Evolutionary conservation across 1,140 invertebrate genomes (phyloP).

Genomic region (Ceratina calcarata): DNA sequence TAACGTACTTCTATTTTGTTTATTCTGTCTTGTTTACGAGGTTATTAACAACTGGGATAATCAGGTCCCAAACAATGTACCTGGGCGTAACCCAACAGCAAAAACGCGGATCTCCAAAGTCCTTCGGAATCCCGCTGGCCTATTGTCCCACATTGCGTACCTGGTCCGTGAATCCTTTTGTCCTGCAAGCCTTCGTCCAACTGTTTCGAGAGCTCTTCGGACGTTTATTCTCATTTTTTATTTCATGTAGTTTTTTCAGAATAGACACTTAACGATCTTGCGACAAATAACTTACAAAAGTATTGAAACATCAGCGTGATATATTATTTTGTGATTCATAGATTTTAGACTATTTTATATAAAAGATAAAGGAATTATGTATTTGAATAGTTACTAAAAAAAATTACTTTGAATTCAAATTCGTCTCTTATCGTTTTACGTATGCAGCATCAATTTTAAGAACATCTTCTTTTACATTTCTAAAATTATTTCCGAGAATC

Average conservation of each 20-base stretch:
- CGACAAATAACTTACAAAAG: not conserved
- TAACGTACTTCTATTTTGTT: constrained; percentile 15
- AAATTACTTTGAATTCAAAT: too few relatives aligned
- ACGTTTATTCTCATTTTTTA: constrained; percentile 33
- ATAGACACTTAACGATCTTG: not conserved
- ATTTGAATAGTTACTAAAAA: too few relatives aligned
- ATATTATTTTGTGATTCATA: not conserved
- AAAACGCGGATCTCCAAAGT: constrained; percentile 6
- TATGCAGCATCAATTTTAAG: not conserved
- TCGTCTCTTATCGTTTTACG: too few relatives aligned
- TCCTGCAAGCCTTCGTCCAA: constrained; percentile 23
- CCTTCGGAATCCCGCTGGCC: constrained; percentile 31
- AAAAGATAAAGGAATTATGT: too few relatives aligned
- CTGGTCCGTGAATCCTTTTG: constrained; percentile 48
- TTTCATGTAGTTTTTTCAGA: too few relatives aligned
- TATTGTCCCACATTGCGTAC: constrained; percentile 42
- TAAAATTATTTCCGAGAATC: not conserved
- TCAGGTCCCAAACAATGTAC: constrained; percentile 51
- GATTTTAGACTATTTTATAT: not conserved
- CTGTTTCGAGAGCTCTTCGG: constrained; percentile 44
- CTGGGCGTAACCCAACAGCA: constrained; percentile 9
- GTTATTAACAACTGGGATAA: constrained; percentile 52
- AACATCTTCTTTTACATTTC: not conserved
- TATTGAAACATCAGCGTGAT: not conserved
- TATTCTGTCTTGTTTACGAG: constrained; percentile 40